A percentile compares a stretch with the other conserved stretches of the same genome.
phyloP scores from a whole-genome alignment of 2,113 vertebrate genomes.

The Notarius lentiginosus region DNA sequence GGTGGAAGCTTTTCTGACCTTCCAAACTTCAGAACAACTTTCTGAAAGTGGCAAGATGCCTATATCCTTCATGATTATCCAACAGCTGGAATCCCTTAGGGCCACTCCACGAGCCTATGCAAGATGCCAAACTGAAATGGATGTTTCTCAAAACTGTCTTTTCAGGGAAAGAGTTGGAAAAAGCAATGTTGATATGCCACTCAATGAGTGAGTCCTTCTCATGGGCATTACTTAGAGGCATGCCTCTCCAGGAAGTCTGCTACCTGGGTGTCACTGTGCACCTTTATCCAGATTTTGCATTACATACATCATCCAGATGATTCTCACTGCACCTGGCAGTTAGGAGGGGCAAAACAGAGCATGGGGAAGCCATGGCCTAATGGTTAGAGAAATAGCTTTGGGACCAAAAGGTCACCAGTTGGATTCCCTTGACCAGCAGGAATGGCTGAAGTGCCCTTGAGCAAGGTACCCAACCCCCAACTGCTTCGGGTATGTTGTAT shows the following conservation, averaged over 20 bases:
- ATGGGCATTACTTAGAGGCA: not conserved
- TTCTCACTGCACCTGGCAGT: not conserved
- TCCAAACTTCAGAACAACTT: not conserved
- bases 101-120: not conserved
- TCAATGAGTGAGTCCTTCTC: not conserved
- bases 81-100: not conserved
- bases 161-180: not conserved
- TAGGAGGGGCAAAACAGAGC: not conserved
- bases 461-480: too few relatives aligned
- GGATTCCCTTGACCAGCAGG: too few relatives aligned
- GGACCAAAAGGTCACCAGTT: too few relatives aligned
- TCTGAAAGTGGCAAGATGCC: not conserved
- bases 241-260: not conserved
- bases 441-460: too few relatives aligned
- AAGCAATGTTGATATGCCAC: not conserved
- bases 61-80: not conserved
- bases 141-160: not conserved
- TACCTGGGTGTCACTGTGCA: not conserved
- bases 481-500: too few relatives aligned
- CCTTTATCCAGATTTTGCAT: not conserved
- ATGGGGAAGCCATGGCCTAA: too few relatives aligned
- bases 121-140: not conserved
- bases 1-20: not conserved
- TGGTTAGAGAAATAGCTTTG: too few relatives aligned
- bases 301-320: not conserved